Evolutionary conservation across 2,888 invertebrate genomes (phyloP), one percentile per base, ranked within the genome.

Genomic region (Branchinecta sandiegonensis): DNA sequence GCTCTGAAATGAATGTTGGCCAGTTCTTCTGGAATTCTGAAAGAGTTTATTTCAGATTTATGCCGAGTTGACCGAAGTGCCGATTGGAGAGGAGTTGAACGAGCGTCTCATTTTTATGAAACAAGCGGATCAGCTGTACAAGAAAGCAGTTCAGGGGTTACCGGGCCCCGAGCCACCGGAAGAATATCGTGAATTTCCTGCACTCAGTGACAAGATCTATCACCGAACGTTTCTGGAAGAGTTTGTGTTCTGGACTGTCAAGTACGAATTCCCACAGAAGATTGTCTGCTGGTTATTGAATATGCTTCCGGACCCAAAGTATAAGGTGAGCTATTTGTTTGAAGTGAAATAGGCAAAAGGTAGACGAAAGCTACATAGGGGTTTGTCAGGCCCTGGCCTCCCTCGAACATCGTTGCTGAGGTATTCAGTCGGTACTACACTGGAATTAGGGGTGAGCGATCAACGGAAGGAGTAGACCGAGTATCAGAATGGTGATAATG

Each of bases 191-290:
- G 82, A 90, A 77, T 84, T 89, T 74, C 86, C 88, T 1, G 88
- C 90, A 0, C 78, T 92, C 68, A 87, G 89, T 75, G 86, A 88
- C 73, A 84, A 86, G 47, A 80, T 94, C 56, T 83, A 85, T 48
- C 93, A 94, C 79, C 85, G 84, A 73, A 92, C 90, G 0, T 84
- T 94, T 72, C 81, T 94, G 23, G 95, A 96, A 78, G 97, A 97
- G 81, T 84, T 97, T 73, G 90, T 96, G 73, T 96, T 97, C 81
- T 97, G 97, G 96, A 94, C 93, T 37, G 93, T 96, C 71, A 91
- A 91, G 77, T 94, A 90, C 78, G 94, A 96, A 79, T 97, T 96
- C 80, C 96, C 96, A 1, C 94, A 96, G 80, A 94, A 93, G 77
- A 84, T 97, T 69, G 95, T 96, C 68, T 96, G 95, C 76, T 85